Percentiles rank a stretch among this genome's conserved stretches.
phyloP scores from a whole-genome alignment of 2,113 vertebrate species.

The Cyanistes caeruleus region DNA sequence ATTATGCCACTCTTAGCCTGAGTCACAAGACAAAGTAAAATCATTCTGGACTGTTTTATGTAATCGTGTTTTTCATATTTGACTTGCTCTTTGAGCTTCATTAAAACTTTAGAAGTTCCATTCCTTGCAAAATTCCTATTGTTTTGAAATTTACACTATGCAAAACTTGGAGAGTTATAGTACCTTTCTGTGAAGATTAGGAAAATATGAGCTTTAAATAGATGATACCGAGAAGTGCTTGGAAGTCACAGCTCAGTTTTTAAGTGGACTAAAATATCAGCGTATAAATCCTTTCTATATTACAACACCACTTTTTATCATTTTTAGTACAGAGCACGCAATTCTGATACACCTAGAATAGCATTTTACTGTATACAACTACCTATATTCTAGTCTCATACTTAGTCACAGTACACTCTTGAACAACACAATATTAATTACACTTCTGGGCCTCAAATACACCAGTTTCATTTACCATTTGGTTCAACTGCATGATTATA shows the following conservation, averaged over 20 bases:
- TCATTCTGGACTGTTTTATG: background rate
- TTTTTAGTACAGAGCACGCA: background rate
- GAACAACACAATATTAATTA: background rate
- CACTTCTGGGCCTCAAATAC: background rate
- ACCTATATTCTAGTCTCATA: background rate
- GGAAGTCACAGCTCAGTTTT: background rate
- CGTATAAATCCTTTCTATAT: background rate
- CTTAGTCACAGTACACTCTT: background rate
- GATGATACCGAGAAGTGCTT: background rate
- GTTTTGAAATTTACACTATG: background rate
- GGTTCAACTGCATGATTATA: background rate
- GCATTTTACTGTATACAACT: background rate
- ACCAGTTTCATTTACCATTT: background rate
- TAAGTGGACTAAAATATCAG: background rate
- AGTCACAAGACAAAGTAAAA: background rate
- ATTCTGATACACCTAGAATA: background rate
- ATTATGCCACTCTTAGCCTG: background rate
- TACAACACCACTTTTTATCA: background rate
- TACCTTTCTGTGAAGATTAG: background rate
- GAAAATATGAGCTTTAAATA: background rate
- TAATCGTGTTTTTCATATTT: background rate
- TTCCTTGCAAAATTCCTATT: background rate
- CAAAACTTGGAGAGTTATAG: background rate
- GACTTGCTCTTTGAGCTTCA: background rate
- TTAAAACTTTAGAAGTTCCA: background rate